Conservation (phyloP, 2,888 invertebrate genomes). For the Meloe dianella region DNA sequence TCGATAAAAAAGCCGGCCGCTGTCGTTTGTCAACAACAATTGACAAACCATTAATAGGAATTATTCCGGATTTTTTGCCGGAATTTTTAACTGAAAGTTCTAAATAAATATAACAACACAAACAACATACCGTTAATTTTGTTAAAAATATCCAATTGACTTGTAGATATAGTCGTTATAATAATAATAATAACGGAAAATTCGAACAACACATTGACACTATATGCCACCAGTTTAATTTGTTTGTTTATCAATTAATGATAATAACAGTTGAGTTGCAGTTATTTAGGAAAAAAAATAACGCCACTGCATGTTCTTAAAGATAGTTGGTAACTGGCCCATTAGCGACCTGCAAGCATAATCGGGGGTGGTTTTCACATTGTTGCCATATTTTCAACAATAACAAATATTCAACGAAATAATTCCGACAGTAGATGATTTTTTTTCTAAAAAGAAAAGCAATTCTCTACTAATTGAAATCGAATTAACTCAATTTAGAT, state of each 20-base stretch:
- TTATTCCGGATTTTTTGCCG: background rate
- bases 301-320: conserved; percentile 5
- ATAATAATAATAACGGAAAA: background rate
- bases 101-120: background rate
- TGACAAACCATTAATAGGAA: too few relatives aligned
- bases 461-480: too few relatives aligned
- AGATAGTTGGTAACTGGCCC: conserved; percentile 30
- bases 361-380: conserved; percentile 32
- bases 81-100: background rate
- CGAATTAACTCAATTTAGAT: background rate
- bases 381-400: conserved; percentile 25
- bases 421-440: background rate
- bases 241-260: background rate
- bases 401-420: background rate
- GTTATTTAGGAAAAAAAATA: conserved; percentile 1
- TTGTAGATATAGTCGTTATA: background rate
- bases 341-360: conserved; percentile 23
- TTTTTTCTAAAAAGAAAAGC: too few relatives aligned
- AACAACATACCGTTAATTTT: conserved; percentile 5
- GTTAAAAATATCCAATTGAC: background rate
- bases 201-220: background rate
- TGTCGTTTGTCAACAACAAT: conserved; percentile 7
- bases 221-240: conserved; percentile 1
- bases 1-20: background rate
- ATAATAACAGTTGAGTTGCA: conserved; percentile 9